phyloP scores from a whole-genome alignment of 37 sponge, comb jelly and placozoan genomes.

The Bolinopsis microptera region DNA sequence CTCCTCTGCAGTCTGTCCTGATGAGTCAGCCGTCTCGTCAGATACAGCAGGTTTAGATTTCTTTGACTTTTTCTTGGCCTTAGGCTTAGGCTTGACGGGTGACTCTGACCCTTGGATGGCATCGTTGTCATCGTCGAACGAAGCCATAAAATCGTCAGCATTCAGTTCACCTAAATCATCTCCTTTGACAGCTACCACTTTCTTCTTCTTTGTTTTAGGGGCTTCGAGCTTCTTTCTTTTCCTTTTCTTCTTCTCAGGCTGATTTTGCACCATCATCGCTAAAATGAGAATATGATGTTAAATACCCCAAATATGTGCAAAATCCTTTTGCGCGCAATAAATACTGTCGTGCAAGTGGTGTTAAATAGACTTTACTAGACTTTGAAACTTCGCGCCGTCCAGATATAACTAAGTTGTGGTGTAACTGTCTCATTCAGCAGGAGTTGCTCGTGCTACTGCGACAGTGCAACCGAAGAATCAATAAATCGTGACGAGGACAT shows the following conservation, averaged over 20 bases:
- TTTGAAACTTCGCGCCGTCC: not conserved
- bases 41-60: not conserved
- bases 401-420: not conserved
- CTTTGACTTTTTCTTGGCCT: slow-evolving; percentile 35
- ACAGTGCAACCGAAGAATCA: too few species aligned
- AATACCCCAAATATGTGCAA: not conserved
- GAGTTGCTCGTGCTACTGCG: too few species aligned
- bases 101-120: slow-evolving; percentile 53
- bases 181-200: not conserved
- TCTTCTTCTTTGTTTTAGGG: slow-evolving; percentile 17
- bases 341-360: not conserved
- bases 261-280: not conserved
- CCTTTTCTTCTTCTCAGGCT: slow-evolving; percentile 24
- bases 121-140: slow-evolving; percentile 16
- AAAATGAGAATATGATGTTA: not conserved
- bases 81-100: not conserved
- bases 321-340: not conserved
- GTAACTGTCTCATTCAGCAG: too few species aligned
- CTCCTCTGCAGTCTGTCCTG: not conserved
- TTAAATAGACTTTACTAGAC: not conserved
- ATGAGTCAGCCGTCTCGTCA: not conserved
- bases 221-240: slow-evolving; percentile 7
- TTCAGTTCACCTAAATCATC: slow-evolving; percentile 55
- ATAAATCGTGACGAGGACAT: too few species aligned
- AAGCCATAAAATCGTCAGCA: slow-evolving; percentile 78